Evolutionary conservation across 2,888 invertebrate species (phyloP).

Genomic region (Harmothoe impar): DNA sequence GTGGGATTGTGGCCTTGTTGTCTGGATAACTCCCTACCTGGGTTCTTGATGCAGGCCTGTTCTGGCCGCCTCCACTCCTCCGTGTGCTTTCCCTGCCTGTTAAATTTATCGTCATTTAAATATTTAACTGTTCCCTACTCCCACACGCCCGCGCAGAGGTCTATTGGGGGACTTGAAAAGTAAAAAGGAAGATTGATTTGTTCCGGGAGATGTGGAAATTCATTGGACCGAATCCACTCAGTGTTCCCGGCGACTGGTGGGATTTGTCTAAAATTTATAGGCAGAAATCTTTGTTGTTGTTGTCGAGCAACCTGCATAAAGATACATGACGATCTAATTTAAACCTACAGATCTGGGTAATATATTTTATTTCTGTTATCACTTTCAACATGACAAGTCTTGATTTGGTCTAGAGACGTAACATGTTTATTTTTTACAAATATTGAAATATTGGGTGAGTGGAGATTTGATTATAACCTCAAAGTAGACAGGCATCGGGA

Average conservation of each 20-base stretch:
- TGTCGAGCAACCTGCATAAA: no score
- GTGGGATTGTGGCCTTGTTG: no score
- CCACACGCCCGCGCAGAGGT: not conserved
- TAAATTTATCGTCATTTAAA: slow-evolving; percentile 22
- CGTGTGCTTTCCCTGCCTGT: slow-evolving; percentile 3
- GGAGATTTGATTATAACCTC: no score
- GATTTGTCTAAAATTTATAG: not conserved
- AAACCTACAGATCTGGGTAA: no score
- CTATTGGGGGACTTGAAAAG: not conserved
- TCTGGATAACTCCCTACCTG: not conserved
- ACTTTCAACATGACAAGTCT: no score
- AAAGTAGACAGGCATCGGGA: no score
- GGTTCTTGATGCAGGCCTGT: not conserved
- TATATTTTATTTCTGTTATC: no score
- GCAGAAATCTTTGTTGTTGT: not conserved
- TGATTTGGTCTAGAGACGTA: no score
- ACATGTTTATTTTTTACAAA: no score
- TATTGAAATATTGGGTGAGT: no score
- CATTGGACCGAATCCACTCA: not conserved
- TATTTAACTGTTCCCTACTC: not conserved
- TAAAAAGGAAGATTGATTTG: not conserved
- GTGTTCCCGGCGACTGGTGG: not conserved
- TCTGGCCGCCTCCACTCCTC: not conserved
- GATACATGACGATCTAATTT: no score
- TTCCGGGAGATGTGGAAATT: not conserved